These are phyloP conservation scores for Origma solitaria DNA, from an alignment of 2,113 vertebrate species.

Conservation along the genomic window DNA sequence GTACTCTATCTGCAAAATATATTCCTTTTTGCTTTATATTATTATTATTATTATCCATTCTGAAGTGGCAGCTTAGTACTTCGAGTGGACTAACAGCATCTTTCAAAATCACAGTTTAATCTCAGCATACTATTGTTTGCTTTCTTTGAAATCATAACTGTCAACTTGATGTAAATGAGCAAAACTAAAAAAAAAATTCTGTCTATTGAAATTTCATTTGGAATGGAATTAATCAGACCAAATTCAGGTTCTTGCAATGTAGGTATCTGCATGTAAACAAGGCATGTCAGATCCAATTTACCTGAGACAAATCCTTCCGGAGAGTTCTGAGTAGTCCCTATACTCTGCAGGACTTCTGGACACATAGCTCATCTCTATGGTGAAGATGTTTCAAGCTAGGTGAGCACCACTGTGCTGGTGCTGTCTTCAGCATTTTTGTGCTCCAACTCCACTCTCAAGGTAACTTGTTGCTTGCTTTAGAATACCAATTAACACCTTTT, in stretches of 20 bases:
- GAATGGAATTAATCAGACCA: not conserved
- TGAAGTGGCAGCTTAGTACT: not conserved
- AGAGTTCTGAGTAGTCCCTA: not conserved
- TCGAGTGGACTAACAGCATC: not conserved
- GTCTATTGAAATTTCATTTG: not conserved
- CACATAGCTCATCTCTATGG: not conserved
- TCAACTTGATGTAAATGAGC: not conserved
- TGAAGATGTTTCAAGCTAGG: not conserved
- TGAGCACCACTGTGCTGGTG: not conserved
- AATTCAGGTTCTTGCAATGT: not conserved
- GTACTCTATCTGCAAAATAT: not conserved
- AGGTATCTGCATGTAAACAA: not conserved
- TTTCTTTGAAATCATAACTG: not conserved
- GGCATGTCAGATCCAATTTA: not conserved
- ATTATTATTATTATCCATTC: not conserved
- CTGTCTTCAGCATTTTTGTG: not conserved
- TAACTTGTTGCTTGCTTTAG: not conserved
- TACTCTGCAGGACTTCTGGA: not conserved
- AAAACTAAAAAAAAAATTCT: not conserved
- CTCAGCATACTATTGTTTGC: not conserved
- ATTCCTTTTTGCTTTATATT: not conserved
- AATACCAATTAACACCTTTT: not conserved
- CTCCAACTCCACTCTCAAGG: not conserved
- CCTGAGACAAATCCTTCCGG: not conserved
- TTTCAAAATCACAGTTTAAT: slow-evolving; percentile 11